Evolutionary conservation across 92 coral and sea anemone genomes (phyloP), one percentile per base, ranked within the genome.

Genomic region (Paragorgia papillata): DNA sequence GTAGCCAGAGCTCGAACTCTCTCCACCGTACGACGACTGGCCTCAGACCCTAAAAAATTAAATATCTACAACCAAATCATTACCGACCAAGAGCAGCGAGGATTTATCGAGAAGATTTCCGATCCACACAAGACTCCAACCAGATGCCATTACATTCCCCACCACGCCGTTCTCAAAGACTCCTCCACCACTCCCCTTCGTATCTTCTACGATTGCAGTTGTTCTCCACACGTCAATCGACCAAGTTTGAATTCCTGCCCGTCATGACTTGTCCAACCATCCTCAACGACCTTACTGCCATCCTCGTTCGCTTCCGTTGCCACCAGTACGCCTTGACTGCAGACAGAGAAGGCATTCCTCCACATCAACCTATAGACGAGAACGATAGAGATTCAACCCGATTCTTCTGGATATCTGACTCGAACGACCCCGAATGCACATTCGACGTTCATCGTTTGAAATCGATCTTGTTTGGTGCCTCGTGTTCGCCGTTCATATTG

Each of bases 271-370:
- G 86, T 5, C 86, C 90, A 9, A 44, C 75, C 1, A 27, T 86
- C 27, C 50, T 69, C 1, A 81, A 86, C 29, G 86, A 86, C 70
- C 55, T 76, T 4, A 86, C 82, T 6, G 87, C 69, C 26, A 70
- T 86, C 48, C 76, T 86, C 5, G 61, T 86, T 0, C 84, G 87
- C 15, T 86, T 86, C 81, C 84, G 87, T 17, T 27, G 66, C 55
- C 74, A 71, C 48, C 35, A 37, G 29, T 82, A 69, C 57, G 85
- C 60, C 29, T 0, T 87, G 15, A 78, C 87, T n/a, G 62, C 90
- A 2, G 88, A 82, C 82, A 31, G 86, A 86, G 66, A 86, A 86
- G 57, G 90, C 86, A 6, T 86, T 86, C 28, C 44, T 86, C 22
- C 83, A 70, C 43, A 67, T 83, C 48, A 56, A 21, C 59, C 84